These are phyloP conservation scores for Actenoides hombroni DNA, from an alignment of 2,113 vertebrate species.

Conservation along the genomic window DNA sequence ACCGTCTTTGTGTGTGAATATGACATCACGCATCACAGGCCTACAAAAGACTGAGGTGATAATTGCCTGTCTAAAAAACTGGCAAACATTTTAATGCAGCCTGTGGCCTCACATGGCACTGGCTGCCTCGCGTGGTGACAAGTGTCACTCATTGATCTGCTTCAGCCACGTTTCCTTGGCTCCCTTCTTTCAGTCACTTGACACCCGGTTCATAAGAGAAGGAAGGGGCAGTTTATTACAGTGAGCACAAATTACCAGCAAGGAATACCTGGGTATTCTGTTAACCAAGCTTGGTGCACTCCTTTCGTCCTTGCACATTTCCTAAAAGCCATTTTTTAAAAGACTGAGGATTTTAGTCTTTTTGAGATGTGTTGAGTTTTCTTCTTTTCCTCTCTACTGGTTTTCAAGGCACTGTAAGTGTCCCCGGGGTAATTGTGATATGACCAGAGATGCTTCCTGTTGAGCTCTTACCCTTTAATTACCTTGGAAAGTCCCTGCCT, in stretches of 20 bases:
- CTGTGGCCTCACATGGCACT: background rate
- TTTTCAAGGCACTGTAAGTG: background rate
- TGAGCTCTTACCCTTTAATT: background rate
- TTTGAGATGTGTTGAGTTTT: background rate
- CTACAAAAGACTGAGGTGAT: constrained; percentile 21
- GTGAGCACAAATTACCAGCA: background rate
- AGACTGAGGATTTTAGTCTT: background rate
- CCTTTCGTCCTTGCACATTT: background rate
- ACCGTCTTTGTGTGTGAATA: background rate
- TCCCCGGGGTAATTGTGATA: background rate
- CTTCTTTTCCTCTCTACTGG: background rate
- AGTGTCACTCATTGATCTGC: background rate
- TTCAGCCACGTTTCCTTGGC: background rate
- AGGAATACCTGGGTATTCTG: background rate
- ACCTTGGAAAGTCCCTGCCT: background rate
- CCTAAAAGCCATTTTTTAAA: background rate
- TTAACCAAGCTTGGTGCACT: background rate
- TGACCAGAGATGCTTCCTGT: background rate
- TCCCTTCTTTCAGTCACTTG: background rate
- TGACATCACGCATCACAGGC: background rate
- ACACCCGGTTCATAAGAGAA: background rate
- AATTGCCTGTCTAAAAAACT: constrained; percentile 25
- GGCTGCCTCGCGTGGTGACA: background rate
- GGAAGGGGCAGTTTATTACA: background rate
- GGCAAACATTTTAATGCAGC: background rate